phyloP scores from a whole-genome alignment of 1,140 invertebrate genomes.

The Drosophila watanabei region DNA sequence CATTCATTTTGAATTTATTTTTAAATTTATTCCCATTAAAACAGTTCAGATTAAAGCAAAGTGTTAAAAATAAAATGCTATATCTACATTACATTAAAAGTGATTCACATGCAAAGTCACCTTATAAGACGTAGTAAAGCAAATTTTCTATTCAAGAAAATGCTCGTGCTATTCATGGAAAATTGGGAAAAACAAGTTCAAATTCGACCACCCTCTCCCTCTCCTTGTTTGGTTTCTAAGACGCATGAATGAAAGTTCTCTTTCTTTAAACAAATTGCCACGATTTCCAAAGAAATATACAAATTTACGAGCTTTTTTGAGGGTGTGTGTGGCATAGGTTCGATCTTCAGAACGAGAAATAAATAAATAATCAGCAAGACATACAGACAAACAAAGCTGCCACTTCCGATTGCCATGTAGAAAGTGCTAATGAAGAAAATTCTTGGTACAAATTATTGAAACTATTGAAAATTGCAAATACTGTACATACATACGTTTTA shows the following conservation, averaged over 20 bases:
- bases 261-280: slow-evolving; percentile 43
- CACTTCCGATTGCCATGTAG: slow-evolving; percentile 35
- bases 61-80: not conserved
- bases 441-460: not conserved
- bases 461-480: not conserved
- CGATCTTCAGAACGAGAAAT: slow-evolving; percentile 25
- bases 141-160: not conserved
- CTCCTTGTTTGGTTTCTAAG: not conserved
- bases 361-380: slow-evolving; percentile 38
- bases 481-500: not conserved
- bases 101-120: not conserved
- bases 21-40: not conserved
- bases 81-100: not conserved
- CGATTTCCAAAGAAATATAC: slow-evolving; percentile 35
- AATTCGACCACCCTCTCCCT: not conserved
- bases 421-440: slow-evolving; percentile 13
- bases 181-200: slow-evolving; percentile 32
- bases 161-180: slow-evolving; percentile 1
- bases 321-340: slow-evolving; percentile 6
- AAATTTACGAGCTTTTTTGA: slow-evolving; percentile 14
- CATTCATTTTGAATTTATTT: not conserved
- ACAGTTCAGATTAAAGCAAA: not conserved
- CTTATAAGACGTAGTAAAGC: not conserved
- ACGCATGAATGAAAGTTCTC: slow-evolving; percentile 49
- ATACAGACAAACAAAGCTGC: slow-evolving; percentile 20